These are phyloP conservation scores for Lymantria dispar DNA, from an alignment of 2,888 invertebrate genomes.

Conservation along the genomic window DNA sequence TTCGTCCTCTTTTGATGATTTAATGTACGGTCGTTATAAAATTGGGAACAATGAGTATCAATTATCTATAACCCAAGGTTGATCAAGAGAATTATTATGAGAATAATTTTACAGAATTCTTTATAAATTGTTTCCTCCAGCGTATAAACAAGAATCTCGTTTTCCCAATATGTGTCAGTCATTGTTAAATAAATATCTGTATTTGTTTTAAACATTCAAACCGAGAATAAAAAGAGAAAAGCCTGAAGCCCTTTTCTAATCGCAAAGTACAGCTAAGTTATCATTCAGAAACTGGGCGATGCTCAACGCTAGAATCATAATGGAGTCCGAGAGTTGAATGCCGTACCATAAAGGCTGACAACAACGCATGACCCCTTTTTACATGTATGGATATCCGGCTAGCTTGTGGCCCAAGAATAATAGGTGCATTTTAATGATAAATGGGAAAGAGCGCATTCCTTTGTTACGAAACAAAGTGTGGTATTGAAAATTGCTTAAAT, in stretches of 20 bases:
- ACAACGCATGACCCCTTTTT: slow-evolving; percentile 63
- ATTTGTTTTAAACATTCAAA: background rate
- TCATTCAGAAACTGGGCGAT: slow-evolving; percentile 44
- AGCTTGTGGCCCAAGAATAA: slow-evolving; percentile 55
- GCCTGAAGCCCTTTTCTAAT: background rate
- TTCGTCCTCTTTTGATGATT: no score
- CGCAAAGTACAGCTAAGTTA: slow-evolving; percentile 10
- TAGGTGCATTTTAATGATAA: slow-evolving; percentile 46
- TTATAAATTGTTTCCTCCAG: no score
- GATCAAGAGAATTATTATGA: no score
- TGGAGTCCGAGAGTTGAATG: slow-evolving; percentile 40
- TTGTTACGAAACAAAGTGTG: slow-evolving; percentile 14
- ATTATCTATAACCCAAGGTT: no score
- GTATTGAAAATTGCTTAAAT: slow-evolving; percentile 1
- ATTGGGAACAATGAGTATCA: no score
- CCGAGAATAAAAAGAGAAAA: background rate
- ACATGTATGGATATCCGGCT: slow-evolving; percentile 74
- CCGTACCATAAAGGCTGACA: slow-evolving; percentile 42
- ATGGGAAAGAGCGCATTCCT: slow-evolving; percentile 37
- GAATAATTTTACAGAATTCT: no score
- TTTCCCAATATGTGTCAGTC: background rate
- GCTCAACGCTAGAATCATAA: slow-evolving; percentile 52
- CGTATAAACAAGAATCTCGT: no score
- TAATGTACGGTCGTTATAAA: no score
- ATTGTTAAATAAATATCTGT: background rate